Conservation (phyloP, 2,888 invertebrate genomes). For the Callyntrura guangdongensis region DNA sequence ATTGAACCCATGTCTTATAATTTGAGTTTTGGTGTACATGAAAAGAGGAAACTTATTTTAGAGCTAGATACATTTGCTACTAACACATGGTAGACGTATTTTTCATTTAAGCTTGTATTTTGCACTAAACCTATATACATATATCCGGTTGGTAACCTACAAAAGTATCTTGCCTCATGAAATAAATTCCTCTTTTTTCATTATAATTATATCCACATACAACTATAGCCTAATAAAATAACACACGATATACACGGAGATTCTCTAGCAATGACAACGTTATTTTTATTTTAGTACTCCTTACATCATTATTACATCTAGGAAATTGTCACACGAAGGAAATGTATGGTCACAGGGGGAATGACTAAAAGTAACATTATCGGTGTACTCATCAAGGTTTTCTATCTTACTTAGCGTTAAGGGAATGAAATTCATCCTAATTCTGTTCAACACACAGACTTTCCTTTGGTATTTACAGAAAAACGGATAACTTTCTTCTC, state of each 20-base stretch:
- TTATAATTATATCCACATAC: too few relatives aligned
- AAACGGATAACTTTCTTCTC: constrained; percentile 25
- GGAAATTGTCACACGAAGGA: constrained; percentile 68
- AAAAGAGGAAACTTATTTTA: too few relatives aligned
- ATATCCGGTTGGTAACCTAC: too few relatives aligned
- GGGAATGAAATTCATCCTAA: constrained; percentile 79
- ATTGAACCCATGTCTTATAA: too few relatives aligned
- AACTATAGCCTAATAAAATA: not conserved
- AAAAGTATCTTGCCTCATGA: too few relatives aligned
- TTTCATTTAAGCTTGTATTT: too few relatives aligned
- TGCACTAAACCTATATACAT: not conserved
- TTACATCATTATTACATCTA: constrained; percentile 74
- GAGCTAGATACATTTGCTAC: too few relatives aligned
- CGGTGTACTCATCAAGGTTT: constrained; percentile 74
- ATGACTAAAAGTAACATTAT: constrained; percentile 61
- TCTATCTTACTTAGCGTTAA: constrained; percentile 78
- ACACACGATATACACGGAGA: not conserved
- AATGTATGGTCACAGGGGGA: constrained; percentile 72
- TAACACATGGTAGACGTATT: too few relatives aligned
- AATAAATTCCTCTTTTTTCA: too few relatives aligned
- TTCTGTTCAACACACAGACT: constrained; percentile 68
- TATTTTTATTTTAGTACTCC: constrained; percentile 32
- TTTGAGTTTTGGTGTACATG: too few relatives aligned
- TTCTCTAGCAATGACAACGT: not conserved
- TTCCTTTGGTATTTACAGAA: constrained; percentile 33